Conservation (phyloP, 2,797 vertebrate genomes). For the Manis crassicaudata region DNA sequence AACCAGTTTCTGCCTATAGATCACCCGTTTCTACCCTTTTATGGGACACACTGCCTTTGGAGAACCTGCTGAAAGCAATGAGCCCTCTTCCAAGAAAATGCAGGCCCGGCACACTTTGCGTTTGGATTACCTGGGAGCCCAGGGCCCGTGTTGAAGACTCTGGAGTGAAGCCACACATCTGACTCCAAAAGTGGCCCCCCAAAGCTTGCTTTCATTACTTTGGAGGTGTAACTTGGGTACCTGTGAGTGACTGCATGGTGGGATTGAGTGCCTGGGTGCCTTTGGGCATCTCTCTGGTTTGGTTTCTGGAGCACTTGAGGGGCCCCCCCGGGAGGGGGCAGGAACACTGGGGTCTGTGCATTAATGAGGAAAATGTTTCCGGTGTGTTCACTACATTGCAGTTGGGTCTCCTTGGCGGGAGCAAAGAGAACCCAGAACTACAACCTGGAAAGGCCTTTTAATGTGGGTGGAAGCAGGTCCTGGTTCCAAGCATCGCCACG, state of each 20-base stretch:
- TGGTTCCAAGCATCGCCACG: no score
- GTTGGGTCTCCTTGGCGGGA: not conserved
- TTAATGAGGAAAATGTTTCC: not conserved
- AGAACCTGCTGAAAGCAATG: not conserved
- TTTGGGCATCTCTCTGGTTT: not conserved
- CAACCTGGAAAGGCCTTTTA: not conserved
- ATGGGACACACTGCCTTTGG: not conserved
- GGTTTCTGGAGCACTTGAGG: not conserved
- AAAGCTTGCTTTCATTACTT: not conserved
- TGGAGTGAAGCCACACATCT: not conserved
- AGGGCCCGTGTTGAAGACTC: not conserved
- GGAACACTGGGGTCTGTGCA: not conserved
- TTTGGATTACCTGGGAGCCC: not conserved
- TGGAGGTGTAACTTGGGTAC: not conserved
- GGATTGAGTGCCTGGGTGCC: not conserved
- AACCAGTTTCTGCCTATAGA: not conserved
- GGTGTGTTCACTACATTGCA: not conserved
- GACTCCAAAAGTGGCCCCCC: not conserved
- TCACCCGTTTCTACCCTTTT: not conserved
- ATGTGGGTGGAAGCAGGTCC: not conserved
- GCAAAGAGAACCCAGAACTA: not conserved
- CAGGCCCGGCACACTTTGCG: no score
- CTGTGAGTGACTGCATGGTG: no score
- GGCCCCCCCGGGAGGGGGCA: accelerated
- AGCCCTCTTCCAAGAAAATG: not conserved